phyloP scores from a whole-genome alignment of 2,888 invertebrate genomes.

The Hirtodrosophila duncani region DNA sequence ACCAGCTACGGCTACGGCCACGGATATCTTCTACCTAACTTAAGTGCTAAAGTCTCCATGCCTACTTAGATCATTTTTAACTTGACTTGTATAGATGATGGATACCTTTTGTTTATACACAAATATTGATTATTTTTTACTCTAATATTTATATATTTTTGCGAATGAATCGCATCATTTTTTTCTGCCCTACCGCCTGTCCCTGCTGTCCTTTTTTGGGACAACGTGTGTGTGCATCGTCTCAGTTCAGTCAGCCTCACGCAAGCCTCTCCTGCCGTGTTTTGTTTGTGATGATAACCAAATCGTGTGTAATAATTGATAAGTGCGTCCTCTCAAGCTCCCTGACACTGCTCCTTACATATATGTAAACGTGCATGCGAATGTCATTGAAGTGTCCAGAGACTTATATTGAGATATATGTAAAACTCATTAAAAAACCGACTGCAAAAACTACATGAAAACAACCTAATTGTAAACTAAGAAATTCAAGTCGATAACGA shows the following conservation, averaged over 20 bases:
- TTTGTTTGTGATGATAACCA: conserved; percentile 72
- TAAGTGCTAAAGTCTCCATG: conserved; percentile 57
- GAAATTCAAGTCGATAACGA: conserved; percentile 37
- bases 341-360: conserved; percentile 4
- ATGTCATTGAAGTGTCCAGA: conserved; percentile 44
- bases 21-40: conserved; percentile 35
- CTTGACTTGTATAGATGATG: conserved; percentile 64
- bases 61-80: conserved; percentile 45
- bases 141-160: conserved; percentile 3
- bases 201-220: too few species aligned
- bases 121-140: conserved; percentile 24
- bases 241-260: conserved; percentile 26
- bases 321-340: conserved; percentile 32
- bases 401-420: conserved; percentile 33
- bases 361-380: conserved; percentile 39
- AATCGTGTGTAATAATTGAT: conserved; percentile 66
- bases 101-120: conserved; percentile 47
- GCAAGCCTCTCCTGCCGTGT: conserved; percentile 67
- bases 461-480: conserved; percentile 42
- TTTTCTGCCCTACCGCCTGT: conserved; percentile 30
- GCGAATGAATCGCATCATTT: conserved; percentile 27
- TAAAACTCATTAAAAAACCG: conserved; percentile 21
- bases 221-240: too few species aligned
- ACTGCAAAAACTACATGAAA: conserved; percentile 34
- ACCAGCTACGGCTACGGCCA: conserved; percentile 23